Evolutionary conservation across 2,888 invertebrate species (phyloP), one percentile per base, ranked within the genome.

Genomic region (Melanostoma mellinum): DNA sequence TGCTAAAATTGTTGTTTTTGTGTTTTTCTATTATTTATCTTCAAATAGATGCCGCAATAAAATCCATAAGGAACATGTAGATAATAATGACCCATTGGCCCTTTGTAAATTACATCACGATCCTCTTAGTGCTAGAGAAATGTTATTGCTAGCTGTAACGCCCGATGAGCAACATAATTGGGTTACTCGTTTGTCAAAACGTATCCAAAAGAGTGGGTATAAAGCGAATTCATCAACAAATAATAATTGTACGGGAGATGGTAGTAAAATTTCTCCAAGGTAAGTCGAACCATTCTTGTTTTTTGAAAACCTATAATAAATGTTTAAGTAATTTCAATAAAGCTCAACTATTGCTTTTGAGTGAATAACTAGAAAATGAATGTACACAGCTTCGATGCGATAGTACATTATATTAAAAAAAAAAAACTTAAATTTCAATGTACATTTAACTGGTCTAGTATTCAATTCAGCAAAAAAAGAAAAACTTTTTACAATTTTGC

Each of bases 71-170:
- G 99, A 99, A 90, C 99, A 99, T 93, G 94, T 97, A 91, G 95
- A 96, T 88, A 93, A 94, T 87, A 93, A 92, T 87, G 97, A 97
- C 90, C 94, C 95, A 85, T 95, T 98, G 89, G 97, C 97, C 86
- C 98, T 98, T 56, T 99, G 99, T 93, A 99, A 98, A 93, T 94
- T 99, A 86, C 97, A 98, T 92, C 97, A 97, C 88, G 98, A 99
- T 93, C 97, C 97, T 85, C 96, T 95, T 88, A 95, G 95, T 89
- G 98, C 99, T 89, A 97, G 98, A 89, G 99, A 99, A 92, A 93
- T 99, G 92, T 93, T 99, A 87, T 93, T 99, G 88, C 93, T 99
- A 89, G 98, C 99, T 80, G 93, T 95, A 69, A 95, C 94, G 86
- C 93, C 94, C 81, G 97, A 97, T 86, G 97, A 97, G 86, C 98